A percentile compares a stretch with the other conserved stretches of the same genome.
These are phyloP conservation scores for Calcarius lapponicus DNA, from an alignment of 2,797 vertebrate species.

Conservation along the genomic window DNA sequence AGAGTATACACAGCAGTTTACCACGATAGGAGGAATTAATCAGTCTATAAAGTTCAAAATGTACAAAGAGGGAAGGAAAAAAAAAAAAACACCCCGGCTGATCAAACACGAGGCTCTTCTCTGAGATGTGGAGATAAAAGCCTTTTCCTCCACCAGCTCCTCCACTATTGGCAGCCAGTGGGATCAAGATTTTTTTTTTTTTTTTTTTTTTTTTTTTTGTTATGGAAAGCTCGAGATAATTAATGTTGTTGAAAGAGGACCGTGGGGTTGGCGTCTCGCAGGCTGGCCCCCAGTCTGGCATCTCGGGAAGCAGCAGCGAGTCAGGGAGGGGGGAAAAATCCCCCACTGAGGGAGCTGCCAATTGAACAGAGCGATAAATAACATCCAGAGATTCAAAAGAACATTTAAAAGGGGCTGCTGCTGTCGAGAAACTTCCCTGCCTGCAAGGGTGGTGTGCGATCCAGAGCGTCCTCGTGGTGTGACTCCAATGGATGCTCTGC, in stretches of 20 bases:
- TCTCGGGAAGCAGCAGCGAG: conserved; percentile 73
- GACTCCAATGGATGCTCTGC: not conserved
- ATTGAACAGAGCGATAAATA: conserved; percentile 76
- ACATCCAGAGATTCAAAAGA: conserved; percentile 59
- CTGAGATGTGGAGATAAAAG: conserved; percentile 79
- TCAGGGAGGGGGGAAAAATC: conserved; percentile 22
- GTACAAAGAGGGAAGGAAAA: conserved; percentile 47
- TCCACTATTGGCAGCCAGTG: conserved; percentile 79
- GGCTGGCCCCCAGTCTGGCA: conserved; percentile 82
- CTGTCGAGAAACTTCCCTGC: not conserved
- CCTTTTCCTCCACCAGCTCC: conserved; percentile 69
- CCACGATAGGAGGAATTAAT: conserved; percentile 73
- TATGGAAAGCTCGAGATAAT: conserved; percentile 85
- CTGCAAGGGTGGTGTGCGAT: not conserved
- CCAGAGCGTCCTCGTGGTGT: accelerated
- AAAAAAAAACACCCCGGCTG: conserved; percentile 39
- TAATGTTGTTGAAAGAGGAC: conserved; percentile 84
- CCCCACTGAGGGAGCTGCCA: conserved; percentile 67
- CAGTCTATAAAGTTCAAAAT: conserved; percentile 75
- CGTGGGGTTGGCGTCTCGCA: conserved; percentile 78
- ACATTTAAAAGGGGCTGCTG: conserved; percentile 1
- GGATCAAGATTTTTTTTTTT: conserved; percentile 77
- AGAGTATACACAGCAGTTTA: conserved; percentile 70
- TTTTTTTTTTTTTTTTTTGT: conserved; percentile 68
- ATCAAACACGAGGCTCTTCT: conserved; percentile 75